Base-by-base conservation (phyloP, 35 echinoderm and acorn worm species). In the Hemicentrotus pulcherrimus region DNA sequence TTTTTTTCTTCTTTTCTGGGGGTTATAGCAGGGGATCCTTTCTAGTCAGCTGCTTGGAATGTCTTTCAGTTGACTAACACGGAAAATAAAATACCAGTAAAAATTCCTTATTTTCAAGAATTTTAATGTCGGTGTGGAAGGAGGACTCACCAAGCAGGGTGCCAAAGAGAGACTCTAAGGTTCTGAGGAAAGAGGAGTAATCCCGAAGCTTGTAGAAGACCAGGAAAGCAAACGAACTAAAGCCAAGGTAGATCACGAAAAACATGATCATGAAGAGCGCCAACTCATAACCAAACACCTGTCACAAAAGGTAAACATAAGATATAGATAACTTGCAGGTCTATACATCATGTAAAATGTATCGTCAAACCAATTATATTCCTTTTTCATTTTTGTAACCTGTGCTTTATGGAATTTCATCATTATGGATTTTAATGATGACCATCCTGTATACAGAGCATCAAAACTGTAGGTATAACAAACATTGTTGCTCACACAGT, bases 241-340 rank as follows among this genome's bases (percentile, higher is more conserved):
- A 99, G 47, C 94, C 98, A 86, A 96, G 86, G 92, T 97, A 99
- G 24, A 99, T 91, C 32, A 99, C 97, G 11, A 41, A 31, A 46
- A 99, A 99, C 95, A 99, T 97, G 61, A 99, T 86, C 97, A 99
- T 95, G 94, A 99, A 99, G 4, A 99, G 92, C 55, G 94, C 89
- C 12, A 99, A 55, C 55, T 99, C 98, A 47, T 94, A 94, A 0
- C 94, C 96, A 92, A 98, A 98, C 86, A 71, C 94, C 97, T 98
- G 97, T 12, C 33, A 65, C 12, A 85, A 94, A 47, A 91, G 9
- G 48, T 28, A 52, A 94, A 94, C 65, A 91, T 32, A 47, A 46
- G 11, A 88, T 9, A 96, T 28, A 52, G 92, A 94, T 94, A 9
- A 50, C 19, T 14, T 50, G 58, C 32, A 70, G 30, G 22, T 15